Evolutionary conservation across 2,113 vertebrate genomes (phyloP), one percentile per base, ranked within the genome.

Genomic region (Sander lucioperca): DNA sequence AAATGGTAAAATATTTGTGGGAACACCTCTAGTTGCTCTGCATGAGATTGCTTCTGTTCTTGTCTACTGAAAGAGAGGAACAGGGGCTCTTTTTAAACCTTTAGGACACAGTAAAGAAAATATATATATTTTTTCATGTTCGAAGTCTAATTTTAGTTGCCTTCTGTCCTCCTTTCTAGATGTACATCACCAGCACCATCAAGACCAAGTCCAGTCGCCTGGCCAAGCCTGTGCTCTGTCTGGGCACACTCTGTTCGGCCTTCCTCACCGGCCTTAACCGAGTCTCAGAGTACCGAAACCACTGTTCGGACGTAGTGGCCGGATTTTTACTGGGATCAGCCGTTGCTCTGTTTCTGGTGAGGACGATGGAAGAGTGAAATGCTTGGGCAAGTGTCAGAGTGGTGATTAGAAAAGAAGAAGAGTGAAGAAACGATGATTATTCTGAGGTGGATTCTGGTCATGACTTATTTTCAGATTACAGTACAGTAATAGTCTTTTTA

Each of bases 161-260:
- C 53, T 8, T 50, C 3, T 79, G 4, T 59, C n/a, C 5, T 66
- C 36, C 15, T 48, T 51, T 94, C 79, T 94, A 99, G 98, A 99
- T 99, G 98, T 99, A 99, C 95, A 97, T 99, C 94, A 99, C 98
- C 91, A 99, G 98, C 96, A 99, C 98, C 89, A 98, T 99, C 94
- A 98, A 96, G 92, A 99, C 97, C 0, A 99, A 99, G 92, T 99
- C 97, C 88, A 99, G 98, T 88, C 95, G 98, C 27, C 94, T 99
- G 92, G 98, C 98, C 84, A 99, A 99, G 89, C 98, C 98, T 0
- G 97, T 99, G 67, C 95, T 99, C 66, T 99, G 98, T 82, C 93
- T 99, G 64, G 97, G 97, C 4, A 97, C 97, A 36, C 96, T 99
- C 70, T 99, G 98, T 68, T 96, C 97, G 3, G 98, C 98, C 0